phyloP scores from a whole-genome alignment of 1,140 invertebrate genomes.

The Propsilocerus akamusi region DNA sequence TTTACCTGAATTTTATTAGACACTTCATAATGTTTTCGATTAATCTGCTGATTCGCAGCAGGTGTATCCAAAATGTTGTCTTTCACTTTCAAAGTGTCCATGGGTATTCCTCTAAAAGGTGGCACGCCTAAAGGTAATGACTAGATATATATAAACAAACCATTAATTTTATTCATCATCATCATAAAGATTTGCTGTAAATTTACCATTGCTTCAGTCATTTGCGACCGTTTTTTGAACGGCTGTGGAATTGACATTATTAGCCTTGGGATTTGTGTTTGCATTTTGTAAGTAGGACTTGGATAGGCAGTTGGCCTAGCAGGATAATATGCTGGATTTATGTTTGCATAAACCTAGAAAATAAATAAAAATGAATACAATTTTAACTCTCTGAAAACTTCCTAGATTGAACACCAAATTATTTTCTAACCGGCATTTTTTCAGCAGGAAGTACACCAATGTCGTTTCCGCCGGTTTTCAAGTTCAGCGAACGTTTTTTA shows the following conservation, averaged over 20 bases:
- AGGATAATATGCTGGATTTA: too few relatives aligned
- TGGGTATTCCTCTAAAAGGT: not conserved
- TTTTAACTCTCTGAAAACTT: too few relatives aligned
- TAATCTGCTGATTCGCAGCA: not conserved
- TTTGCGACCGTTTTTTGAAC: too few relatives aligned
- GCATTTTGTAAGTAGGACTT: too few relatives aligned
- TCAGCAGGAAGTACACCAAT: slow-evolving; percentile 5
- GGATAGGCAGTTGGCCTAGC: too few relatives aligned
- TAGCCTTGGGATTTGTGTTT: too few relatives aligned
- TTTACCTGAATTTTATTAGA: too few relatives aligned
- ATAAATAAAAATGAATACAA: too few relatives aligned
- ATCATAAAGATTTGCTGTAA: not conserved
- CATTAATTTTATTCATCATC: not conserved
- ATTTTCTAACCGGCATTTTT: not conserved
- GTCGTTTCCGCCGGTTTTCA: slow-evolving; percentile 20
- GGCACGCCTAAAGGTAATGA: not conserved
- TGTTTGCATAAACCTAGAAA: too few relatives aligned
- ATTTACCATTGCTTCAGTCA: not conserved
- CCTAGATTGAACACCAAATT: too few relatives aligned
- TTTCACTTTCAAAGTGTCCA: not conserved
- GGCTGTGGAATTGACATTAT: too few relatives aligned
- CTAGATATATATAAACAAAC: not conserved
- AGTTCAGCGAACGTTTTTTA: slow-evolving; percentile 28
- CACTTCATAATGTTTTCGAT: too few relatives aligned
- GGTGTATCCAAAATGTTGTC: not conserved